A percentile compares a stretch with the other conserved stretches of the same genome.
Conservation (phyloP, 2,797 vertebrate species). For the Dendrocincla fuliginosa region DNA sequence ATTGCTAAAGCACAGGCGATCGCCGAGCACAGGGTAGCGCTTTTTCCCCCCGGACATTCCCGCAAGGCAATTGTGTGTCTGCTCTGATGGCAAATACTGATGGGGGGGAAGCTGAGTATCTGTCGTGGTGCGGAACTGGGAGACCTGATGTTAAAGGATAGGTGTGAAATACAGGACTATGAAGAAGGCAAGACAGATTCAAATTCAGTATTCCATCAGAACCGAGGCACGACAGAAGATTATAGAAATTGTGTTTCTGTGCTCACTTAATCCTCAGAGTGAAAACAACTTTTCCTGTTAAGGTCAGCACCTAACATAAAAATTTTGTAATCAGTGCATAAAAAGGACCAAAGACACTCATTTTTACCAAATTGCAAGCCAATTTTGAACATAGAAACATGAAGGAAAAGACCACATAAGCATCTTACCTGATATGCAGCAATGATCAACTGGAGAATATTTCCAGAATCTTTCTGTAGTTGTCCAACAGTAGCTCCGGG, state of each 20-base stretch:
- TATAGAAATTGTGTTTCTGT: background rate
- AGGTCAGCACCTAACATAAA: background rate
- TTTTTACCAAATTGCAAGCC: background rate
- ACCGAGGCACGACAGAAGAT: background rate
- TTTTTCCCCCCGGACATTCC: background rate
- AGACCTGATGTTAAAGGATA: background rate
- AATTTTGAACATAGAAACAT: background rate
- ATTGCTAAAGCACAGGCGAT: slow-evolving; percentile 46
- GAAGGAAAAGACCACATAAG: background rate
- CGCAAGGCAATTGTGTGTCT: background rate
- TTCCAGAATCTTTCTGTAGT: slow-evolving; percentile 87
- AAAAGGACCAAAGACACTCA: background rate
- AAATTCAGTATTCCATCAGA: background rate
- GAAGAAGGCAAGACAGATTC: background rate
- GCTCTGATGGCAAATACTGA: background rate
- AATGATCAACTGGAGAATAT: slow-evolving; percentile 93
- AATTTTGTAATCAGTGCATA: background rate
- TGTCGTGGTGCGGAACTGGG: background rate
- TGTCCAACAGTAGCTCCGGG: slow-evolving; percentile 94
- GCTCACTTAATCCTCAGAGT: background rate
- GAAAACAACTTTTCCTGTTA: background rate
- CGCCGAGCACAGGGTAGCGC: background rate
- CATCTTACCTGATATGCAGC: slow-evolving; percentile 91
- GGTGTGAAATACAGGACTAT: background rate
- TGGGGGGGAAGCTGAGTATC: background rate